Evolutionary conservation across 2,797 vertebrate species (phyloP).

Genomic region (Anableps anableps): DNA sequence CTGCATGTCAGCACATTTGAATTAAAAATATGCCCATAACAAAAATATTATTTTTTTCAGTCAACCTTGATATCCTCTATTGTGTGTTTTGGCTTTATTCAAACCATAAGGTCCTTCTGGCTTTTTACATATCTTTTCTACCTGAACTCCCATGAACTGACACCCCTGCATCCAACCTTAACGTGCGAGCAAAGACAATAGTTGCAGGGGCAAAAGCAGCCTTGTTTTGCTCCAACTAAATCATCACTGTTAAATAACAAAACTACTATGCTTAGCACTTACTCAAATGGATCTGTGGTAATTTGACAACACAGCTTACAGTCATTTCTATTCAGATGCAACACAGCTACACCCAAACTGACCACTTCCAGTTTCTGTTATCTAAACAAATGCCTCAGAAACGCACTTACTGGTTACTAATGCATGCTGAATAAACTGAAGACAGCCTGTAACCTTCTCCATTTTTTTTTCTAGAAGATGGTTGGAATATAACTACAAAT

Average conservation of each 20-base stretch:
- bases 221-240: background rate
- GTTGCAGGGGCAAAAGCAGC: background rate
- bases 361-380: background rate
- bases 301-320: background rate
- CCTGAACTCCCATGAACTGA: background rate
- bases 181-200: background rate
- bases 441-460: background rate
- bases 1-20: background rate
- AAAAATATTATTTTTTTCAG: background rate
- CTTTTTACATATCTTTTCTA: background rate
- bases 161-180: background rate
- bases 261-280: background rate
- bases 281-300: background rate
- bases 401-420: background rate
- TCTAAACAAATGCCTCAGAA: background rate
- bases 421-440: background rate
- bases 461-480: background rate
- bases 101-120: background rate
- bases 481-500: background rate
- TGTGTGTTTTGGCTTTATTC: background rate
- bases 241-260: background rate
- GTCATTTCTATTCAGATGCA: background rate
- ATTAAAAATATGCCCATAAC: background rate
- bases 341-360: background rate
- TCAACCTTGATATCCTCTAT: background rate